Evolutionary conservation across 2,888 invertebrate genomes (phyloP), one percentile per base, ranked within the genome.

Genomic region (Apotomis betuletana): DNA sequence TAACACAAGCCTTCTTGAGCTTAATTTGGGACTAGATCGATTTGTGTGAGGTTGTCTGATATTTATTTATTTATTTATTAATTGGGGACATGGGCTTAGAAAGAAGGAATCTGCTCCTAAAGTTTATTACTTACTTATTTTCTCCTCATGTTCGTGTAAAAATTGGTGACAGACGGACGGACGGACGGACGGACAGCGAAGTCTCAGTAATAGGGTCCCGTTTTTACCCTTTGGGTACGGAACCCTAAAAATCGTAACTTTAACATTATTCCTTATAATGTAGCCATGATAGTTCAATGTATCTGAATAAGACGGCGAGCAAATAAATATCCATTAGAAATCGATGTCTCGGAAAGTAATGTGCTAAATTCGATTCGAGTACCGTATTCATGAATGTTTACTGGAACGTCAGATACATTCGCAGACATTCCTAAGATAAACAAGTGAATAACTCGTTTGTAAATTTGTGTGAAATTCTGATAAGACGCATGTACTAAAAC

Each of bases 271-370:
- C 13, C 15, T 41, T 3, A 54, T 27, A 8, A 27, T 27, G 27
- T 27, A 38, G 12, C 5, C 15, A 54, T 13, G 41, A 13, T 27
- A 64, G 4, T 15, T 36, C 4, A 38, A 64, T 27, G 15, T 13
- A 64, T 44, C 13, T 41, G 5, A 54, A 44, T 54, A 41, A n/a
- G 38, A n/a, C 13, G 49, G 2, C 41, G 41, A 60, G 15, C 49
- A 55, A 46, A 55, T 64, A 64, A 64, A 64, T 55, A 64, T 64
- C 44, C 55, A 64, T 64, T 46, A 64, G 65, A 65, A 55, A 61
- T 61, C 46, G n/a, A 60, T 36, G 60, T 55, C 41, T 9, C 46
- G 3, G 8, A 59, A 36, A 58, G 15, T 38, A 61, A 55, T 36
- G 52, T 8, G n/a, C 46, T 44, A 52, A 60, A 46, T 54, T n/a